Evolutionary conservation across 2,797 vertebrate genomes (phyloP).

Genomic region (Xenops minutus): DNA sequence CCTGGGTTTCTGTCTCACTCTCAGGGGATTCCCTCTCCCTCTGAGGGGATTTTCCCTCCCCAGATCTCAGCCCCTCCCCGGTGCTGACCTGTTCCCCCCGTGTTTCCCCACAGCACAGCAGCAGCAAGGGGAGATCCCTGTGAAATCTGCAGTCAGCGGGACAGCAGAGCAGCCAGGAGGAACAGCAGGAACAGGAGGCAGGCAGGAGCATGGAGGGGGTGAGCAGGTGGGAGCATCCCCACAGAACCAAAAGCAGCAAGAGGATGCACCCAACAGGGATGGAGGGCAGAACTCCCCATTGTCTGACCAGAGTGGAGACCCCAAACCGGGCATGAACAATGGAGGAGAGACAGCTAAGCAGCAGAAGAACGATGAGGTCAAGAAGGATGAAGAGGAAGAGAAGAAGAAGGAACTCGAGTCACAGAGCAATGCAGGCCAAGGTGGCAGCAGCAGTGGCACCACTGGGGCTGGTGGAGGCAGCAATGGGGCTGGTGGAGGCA

Average conservation of each 20-base stretch:
- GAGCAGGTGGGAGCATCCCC: fast-evolving
- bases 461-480: too few relatives aligned
- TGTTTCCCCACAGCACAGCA: too few relatives aligned
- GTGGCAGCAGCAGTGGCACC: too few relatives aligned
- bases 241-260: fast-evolving
- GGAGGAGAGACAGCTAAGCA: fast-evolving
- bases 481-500: too few relatives aligned
- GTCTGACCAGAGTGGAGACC: fast-evolving
- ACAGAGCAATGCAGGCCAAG: fast-evolving
- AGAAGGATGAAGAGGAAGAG: fast-evolving
- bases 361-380: fast-evolving
- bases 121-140: too few relatives aligned
- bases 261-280: fast-evolving
- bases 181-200: neutral
- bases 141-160: too few relatives aligned
- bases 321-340: fast-evolving
- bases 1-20: neutral
- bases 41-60: neutral
- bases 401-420: fast-evolving
- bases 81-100: neutral
- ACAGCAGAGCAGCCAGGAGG: neutral
- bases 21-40: neutral
- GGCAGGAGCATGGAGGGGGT: fast-evolving
- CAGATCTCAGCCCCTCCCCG: neutral
- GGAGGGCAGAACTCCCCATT: neutral